phyloP scores from a whole-genome alignment of 2,113 vertebrate genomes.

The Capreolus pygargus region DNA sequence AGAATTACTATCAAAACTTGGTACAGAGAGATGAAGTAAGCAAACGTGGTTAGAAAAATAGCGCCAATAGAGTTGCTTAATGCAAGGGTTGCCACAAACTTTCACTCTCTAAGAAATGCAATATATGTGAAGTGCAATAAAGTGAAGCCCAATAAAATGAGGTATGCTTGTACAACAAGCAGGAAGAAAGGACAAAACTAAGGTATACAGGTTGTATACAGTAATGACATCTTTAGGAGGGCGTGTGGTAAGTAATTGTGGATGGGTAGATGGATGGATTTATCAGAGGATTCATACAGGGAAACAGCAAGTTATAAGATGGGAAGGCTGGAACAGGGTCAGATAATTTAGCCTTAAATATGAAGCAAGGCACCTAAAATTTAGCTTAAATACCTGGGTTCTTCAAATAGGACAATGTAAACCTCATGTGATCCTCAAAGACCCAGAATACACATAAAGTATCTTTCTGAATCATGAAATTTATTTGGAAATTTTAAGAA shows the following conservation, averaged over 20 bases:
- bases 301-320: background rate
- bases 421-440: background rate
- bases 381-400: background rate
- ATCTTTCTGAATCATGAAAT: background rate
- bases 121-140: background rate
- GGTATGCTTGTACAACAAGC: background rate
- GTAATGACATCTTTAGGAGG: background rate
- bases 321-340: background rate
- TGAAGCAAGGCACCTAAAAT: background rate
- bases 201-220: background rate
- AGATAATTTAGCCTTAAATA: background rate
- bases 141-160: background rate
- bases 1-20: background rate
- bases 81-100: background rate
- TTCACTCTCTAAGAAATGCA: background rate
- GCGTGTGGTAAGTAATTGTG: background rate
- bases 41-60: background rate
- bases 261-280: background rate
- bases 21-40: background rate
- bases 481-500: background rate
- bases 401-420: background rate
- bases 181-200: background rate
- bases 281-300: background rate
- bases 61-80: background rate
- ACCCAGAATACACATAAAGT: background rate